Base-by-base conservation (phyloP, 2,113 vertebrate species). In the Natator depressus region DNA sequence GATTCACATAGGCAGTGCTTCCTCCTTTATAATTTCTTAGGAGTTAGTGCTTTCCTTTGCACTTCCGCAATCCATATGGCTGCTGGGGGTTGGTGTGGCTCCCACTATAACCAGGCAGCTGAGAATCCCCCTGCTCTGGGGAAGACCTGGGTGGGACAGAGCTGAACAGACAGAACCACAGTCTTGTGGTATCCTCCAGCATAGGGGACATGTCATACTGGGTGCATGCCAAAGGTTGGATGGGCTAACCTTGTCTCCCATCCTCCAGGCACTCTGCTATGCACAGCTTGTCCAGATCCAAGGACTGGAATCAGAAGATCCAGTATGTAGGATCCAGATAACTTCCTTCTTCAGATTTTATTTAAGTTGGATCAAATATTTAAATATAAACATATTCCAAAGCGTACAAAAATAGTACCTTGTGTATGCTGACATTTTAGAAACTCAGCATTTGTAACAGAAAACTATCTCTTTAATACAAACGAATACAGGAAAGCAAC, bases 401-500 rank as follows among this genome's bases (percentile, higher is more conserved):
- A 97, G 90, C 38, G 87, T 42, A 89, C 1, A 91, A 88, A 96
- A 95, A 91, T 69, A 88, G 50, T 55, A 51, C 10, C 20, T 78
- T 75, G 4, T 62, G 84, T 47, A 31, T 84, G 90, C 80, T 96
- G 89, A 80, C 1, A 0, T 91, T 93, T 93, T 87, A 91, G 47
- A 96, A 78, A 42, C 83, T 69, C 89, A 94, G 86, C 89, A 95
- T 94, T 85, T 94, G 89, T 90, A 87, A 72, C 46, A 92, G 90
- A 89, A 97, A 95, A 91, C 51, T 0, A 90, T 90, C 27, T 91
- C 54, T 79, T 93, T 93, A 89, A 95, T 93, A 91, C 55, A 95
- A 93, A 94, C 94, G 82, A 96, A 94, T 46, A 95, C 79, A 95
- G 91, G 87, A 97, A 97, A 87, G 51, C 1, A 0, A 92, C 69